These are phyloP conservation scores for Climacteris rufus DNA, from an alignment of 2,113 vertebrate genomes.

Conservation along the genomic window DNA sequence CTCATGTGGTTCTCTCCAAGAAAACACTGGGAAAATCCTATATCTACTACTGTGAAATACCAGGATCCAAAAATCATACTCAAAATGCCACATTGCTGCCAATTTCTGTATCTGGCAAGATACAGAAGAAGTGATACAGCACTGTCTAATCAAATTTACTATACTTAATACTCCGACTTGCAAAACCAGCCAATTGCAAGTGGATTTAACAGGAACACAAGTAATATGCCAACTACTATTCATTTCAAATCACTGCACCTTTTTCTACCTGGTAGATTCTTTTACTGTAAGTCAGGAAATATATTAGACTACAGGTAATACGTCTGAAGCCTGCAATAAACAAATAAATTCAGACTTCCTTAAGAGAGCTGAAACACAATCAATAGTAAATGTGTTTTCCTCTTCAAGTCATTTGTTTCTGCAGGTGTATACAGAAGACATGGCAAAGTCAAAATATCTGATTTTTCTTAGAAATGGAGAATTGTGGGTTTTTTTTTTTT, in stretches of 20 bases:
- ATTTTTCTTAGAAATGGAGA: background rate
- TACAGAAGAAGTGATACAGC: rapidly evolving
- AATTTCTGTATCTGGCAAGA: background rate
- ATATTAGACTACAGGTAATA: background rate
- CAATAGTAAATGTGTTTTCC: background rate
- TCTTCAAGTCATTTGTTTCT: background rate
- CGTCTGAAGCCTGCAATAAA: background rate
- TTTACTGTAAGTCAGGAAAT: background rate
- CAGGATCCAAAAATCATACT: background rate
- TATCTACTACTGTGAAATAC: background rate
- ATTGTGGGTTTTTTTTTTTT: rapidly evolving
- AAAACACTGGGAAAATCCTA: background rate
- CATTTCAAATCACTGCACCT: background rate
- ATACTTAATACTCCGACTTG: background rate
- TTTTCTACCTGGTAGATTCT: background rate
- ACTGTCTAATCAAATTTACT: background rate
- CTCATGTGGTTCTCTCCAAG: background rate
- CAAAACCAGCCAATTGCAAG: background rate
- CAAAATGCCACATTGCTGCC: background rate
- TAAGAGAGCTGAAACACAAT: background rate
- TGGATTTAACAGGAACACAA: background rate
- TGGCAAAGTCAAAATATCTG: background rate
- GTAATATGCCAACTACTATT: background rate
- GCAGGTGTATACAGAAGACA: background rate
- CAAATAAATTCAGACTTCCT: background rate